These are phyloP conservation scores for Oncorhynchus keta DNA, from an alignment of 2,113 vertebrate species.

Conservation along the genomic window DNA sequence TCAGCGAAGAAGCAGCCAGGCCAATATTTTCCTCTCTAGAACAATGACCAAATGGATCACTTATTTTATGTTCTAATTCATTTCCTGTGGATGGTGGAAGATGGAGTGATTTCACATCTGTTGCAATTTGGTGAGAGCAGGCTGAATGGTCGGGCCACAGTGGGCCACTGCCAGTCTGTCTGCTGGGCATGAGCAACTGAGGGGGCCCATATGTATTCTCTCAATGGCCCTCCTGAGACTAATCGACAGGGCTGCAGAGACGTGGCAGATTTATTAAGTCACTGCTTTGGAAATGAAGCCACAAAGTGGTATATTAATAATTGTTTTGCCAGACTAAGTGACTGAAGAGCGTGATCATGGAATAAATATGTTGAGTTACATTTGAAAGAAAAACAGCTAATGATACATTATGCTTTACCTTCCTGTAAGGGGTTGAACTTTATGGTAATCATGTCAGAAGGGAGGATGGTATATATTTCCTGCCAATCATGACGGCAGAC, in stretches of 20 bases:
- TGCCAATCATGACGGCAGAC: too few relatives aligned
- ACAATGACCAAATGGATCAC: background rate
- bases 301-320: slow-evolving; percentile 66
- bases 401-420: slow-evolving; percentile 42
- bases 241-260: slow-evolving; percentile 46
- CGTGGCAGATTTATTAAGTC: slow-evolving; percentile 65
- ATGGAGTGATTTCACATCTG: slow-evolving; percentile 21
- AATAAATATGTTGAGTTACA: slow-evolving; percentile 40
- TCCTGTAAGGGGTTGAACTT: slow-evolving; percentile 10
- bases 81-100: background rate
- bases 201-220: slow-evolving; percentile 39
- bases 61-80: background rate
- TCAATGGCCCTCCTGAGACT: slow-evolving; percentile 51
- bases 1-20: background rate
- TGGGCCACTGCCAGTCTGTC: slow-evolving; percentile 23
- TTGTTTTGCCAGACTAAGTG: slow-evolving; percentile 56
- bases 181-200: slow-evolving; percentile 26
- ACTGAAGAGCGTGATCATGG: slow-evolving; percentile 53
- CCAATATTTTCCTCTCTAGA: slow-evolving; percentile 1
- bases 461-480: background rate
- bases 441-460: slow-evolving; percentile 8
- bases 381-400: slow-evolving; percentile 49
- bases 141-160: slow-evolving; percentile 4
- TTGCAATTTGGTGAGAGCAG: slow-evolving; percentile 18
- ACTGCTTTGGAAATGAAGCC: slow-evolving; percentile 58